Base-by-base conservation (phyloP, 2,113 vertebrate genomes). In the western clawed frog (Xenopus tropicalis) region DNA sequence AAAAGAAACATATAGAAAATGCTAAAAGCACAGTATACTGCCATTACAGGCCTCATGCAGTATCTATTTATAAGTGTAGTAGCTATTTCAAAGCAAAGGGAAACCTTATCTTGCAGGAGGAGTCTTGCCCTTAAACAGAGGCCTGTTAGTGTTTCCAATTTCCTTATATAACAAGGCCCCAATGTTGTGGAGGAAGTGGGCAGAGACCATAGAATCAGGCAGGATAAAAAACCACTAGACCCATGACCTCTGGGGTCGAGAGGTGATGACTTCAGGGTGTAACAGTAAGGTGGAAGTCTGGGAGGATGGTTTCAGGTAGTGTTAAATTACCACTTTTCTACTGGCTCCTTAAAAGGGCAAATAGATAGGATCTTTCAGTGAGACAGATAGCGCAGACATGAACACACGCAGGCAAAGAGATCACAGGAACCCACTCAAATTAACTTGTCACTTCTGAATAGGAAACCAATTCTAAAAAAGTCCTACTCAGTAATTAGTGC, bases 91-190 rank as follows among this genome's bases (percentile, higher is more conserved):
- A 83, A 86, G 88, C 86, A 85, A 80, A 85, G 77, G 86, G 78
- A 83, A 85, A 86, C 85, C 88, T 90, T 91, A 90, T 90, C 86
- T 86, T 74, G 25, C 69, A 71, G 70, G 43, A 80, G 85, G 86
- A 85, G 58, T 81, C 59, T 81, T 77, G 78, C 77, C 82, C 82
- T 83, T 59, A 78, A 14, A 37, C 65, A 51, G 79, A 19, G 67
- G 70, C 77, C 6, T 19, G 10, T 84, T 77, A 64, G 87, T 94
- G 92, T 94, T 94, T 95, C 88, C 88, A 93, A 94, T 94, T 94
- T 94, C 93, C 93, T 91, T 87, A 87, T 83, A 85, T 91, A 92
- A 93, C 87, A 86, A 91, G 86, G 83, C 81, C 83, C 82, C 83
- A 80, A 82, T 88, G 91, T 86, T 72, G 63, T 83, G 65, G 83